phyloP scores from a whole-genome alignment of 1,140 invertebrate species.

The Ips typographus region DNA sequence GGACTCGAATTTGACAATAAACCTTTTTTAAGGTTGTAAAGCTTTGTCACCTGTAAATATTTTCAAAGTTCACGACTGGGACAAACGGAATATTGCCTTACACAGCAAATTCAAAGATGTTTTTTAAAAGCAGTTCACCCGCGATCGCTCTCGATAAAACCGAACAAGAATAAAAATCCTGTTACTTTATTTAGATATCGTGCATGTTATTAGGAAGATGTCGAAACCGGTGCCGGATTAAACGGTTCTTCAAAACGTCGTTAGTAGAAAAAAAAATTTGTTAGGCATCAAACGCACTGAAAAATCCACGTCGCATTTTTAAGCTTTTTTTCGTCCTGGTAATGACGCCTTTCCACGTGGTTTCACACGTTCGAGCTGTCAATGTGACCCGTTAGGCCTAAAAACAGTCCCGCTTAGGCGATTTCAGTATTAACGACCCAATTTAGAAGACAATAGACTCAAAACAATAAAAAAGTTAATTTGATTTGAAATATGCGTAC shows the following conservation, averaged over 20 bases:
- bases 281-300: slow-evolving; percentile 6
- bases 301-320: slow-evolving; percentile 24
- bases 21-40: too few species aligned
- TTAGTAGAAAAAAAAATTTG: slow-evolving; percentile 17
- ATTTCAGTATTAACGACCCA: neutral
- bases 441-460: slow-evolving; percentile 1
- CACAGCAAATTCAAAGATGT: neutral
- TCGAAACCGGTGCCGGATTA: slow-evolving; percentile 27
- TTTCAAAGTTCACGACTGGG: too few species aligned
- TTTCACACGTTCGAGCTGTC: too few species aligned
- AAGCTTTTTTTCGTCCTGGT: slow-evolving; percentile 11
- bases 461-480: neutral
- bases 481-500: neutral
- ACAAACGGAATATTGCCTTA: too few species aligned
- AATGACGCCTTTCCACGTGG: neutral
- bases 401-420: neutral
- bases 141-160: slow-evolving; percentile 12
- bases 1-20: too few species aligned
- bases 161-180: slow-evolving; percentile 12
- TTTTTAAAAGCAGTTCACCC: neutral
- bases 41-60: too few species aligned
- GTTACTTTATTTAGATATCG: slow-evolving; percentile 28
- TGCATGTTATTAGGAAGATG: slow-evolving; percentile 27
- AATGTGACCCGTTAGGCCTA: neutral
- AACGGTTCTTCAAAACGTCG: slow-evolving; percentile 24